A percentile compares a stretch with the other conserved stretches of the same genome.
phyloP scores from a whole-genome alignment of 2,113 vertebrate species.

The Alethe diademata region DNA sequence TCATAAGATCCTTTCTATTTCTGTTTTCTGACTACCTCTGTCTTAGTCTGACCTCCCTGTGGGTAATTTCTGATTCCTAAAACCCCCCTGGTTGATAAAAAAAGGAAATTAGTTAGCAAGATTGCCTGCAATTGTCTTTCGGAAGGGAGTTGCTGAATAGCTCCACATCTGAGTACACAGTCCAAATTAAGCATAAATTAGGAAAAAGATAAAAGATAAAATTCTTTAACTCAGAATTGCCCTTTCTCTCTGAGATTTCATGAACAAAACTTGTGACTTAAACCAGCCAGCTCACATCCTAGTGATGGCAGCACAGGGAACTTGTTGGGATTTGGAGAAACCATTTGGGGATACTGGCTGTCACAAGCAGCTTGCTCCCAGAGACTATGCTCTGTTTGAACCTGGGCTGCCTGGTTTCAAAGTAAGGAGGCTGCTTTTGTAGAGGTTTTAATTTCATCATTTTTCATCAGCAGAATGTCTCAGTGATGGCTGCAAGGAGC shows the following conservation, averaged over 20 bases:
- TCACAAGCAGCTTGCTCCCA: background rate
- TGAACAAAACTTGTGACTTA: background rate
- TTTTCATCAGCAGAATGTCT: background rate
- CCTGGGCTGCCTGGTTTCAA: background rate
- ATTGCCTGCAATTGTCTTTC: background rate
- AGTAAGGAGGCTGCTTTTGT: background rate
- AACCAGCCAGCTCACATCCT: background rate
- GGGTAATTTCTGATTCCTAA: background rate
- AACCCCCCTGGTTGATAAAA: background rate
- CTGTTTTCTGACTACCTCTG: background rate
- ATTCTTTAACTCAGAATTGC: background rate
- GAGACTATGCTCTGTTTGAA: background rate
- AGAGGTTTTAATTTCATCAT: background rate
- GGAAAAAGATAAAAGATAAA: background rate
- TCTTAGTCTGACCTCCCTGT: background rate
- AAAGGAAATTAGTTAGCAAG: background rate
- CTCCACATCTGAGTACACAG: background rate
- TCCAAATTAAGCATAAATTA: background rate
- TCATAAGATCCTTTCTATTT: background rate
- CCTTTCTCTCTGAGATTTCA: background rate
- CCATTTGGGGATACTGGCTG: background rate
- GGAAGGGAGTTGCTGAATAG: background rate
- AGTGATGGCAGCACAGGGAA: background rate
- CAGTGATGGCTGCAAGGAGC: background rate
- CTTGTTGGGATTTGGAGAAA: fast-evolving